These are phyloP conservation scores for Calcarius ornatus DNA, from an alignment of 2,113 vertebrate species.

Conservation along the genomic window DNA sequence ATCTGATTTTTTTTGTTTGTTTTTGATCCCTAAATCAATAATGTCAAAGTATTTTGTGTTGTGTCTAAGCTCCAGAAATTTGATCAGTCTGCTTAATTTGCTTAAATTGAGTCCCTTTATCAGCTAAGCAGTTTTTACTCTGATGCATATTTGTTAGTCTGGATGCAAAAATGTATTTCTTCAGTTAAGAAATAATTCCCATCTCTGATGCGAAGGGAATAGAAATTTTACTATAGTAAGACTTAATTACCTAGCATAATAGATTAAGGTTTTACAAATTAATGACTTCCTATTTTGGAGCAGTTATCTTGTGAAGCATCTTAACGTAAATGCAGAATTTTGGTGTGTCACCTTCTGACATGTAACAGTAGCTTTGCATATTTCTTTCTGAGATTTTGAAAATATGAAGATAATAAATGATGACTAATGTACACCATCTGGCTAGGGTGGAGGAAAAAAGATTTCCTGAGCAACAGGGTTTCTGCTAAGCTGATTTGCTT, in stretches of 20 bases:
- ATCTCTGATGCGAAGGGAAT: not conserved
- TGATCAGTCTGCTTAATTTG: not conserved
- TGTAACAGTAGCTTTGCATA: slow-evolving; percentile 28
- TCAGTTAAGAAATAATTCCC: not conserved
- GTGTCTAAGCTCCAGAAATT: not conserved
- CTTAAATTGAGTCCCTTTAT: not conserved
- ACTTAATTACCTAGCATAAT: not conserved
- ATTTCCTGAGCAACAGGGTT: slow-evolving; percentile 10
- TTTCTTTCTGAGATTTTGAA: slow-evolving; percentile 45
- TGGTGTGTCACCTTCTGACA: not conserved
- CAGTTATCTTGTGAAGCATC: not conserved
- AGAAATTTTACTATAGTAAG: not conserved
- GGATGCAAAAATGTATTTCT: not conserved
- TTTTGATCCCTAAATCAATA: not conserved
- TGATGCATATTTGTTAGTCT: not conserved
- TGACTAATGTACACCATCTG: slow-evolving; percentile 67
- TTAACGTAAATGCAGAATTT: not conserved
- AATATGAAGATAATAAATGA: slow-evolving; percentile 60
- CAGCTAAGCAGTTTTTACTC: not conserved
- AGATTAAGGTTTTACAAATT: not conserved
- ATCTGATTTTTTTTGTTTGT: not conserved
- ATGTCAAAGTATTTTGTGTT: not conserved
- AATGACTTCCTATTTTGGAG: not conserved
- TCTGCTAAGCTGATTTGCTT: slow-evolving; percentile 25
- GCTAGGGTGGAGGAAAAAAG: not conserved